Conservation (phyloP, 2,797 vertebrate genomes). For the Buphagus erythrorhynchus region DNA sequence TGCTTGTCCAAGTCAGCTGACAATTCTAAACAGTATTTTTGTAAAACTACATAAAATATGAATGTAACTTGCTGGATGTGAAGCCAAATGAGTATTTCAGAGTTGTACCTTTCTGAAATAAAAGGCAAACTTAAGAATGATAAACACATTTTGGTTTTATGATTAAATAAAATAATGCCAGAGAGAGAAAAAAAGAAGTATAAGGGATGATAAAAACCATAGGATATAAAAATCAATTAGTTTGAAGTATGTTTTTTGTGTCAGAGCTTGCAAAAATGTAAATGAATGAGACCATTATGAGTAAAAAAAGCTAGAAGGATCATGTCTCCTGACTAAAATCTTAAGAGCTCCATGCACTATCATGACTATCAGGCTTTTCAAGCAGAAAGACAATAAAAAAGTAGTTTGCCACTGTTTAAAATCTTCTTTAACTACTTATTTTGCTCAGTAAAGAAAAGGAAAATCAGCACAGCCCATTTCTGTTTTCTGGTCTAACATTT, state of each 20-base stretch:
- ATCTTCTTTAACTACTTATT: not conserved
- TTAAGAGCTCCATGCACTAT: not conserved
- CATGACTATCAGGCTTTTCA: not conserved
- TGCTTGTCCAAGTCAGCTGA: not conserved
- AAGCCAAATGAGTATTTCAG: not conserved
- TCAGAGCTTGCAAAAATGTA: not conserved
- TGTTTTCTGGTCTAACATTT: not conserved
- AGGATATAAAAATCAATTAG: not conserved
- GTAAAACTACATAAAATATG: not conserved
- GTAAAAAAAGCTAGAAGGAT: not conserved
- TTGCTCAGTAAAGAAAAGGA: not conserved
- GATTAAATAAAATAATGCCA: not conserved
- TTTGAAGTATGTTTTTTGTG: not conserved
- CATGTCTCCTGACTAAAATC: not conserved
- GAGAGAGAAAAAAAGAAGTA: not conserved
- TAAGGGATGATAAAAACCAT: not conserved
- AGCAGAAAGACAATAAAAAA: not conserved
- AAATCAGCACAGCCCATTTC: not conserved
- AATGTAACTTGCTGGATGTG: not conserved
- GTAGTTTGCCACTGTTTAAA: not conserved
- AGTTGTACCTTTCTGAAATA: not conserved
- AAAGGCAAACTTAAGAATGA: not conserved
- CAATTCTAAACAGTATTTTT: not conserved
- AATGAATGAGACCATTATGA: not conserved
- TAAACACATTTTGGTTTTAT: not conserved